Percentiles rank a stretch among this genome's conserved stretches.
Conservation (phyloP, 2,797 vertebrate species). For the Enteromius radiatus region DNA sequence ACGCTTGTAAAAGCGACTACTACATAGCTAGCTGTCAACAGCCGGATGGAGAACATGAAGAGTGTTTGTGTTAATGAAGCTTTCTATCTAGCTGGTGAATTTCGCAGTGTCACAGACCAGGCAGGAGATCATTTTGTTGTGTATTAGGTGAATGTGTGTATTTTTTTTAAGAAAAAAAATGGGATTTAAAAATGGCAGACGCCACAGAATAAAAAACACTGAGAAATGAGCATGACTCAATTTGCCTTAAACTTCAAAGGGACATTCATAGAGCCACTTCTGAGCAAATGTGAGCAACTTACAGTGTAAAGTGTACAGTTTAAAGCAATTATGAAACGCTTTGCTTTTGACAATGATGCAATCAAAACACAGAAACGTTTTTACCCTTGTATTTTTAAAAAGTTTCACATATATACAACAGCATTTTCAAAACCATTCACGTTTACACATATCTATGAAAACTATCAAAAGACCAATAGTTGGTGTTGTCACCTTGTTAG, state of each 20-base stretch:
- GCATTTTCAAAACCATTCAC: too few species aligned
- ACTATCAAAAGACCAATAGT: too few species aligned
- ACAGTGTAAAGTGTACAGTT: neutral
- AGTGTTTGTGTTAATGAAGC: conserved; percentile 1
- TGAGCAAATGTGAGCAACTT: neutral
- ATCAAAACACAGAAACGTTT: too few species aligned
- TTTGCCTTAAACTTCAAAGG: neutral
- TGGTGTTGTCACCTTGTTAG: too few species aligned
- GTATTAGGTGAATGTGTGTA: neutral
- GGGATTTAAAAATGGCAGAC: neutral
- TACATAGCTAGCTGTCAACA: neutral
- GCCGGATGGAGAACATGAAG: neutral
- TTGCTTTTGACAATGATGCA: too few species aligned
- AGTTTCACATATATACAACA: too few species aligned
- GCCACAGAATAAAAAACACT: neutral
- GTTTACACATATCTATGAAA: too few species aligned
- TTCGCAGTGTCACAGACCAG: neutral
- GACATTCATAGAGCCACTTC: neutral
- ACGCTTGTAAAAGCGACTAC: neutral
- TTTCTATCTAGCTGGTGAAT: neutral
- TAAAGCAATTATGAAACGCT: neutral
- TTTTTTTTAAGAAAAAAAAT: neutral
- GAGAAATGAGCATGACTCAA: neutral
- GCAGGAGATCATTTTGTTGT: neutral
- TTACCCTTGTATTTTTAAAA: too few species aligned